phyloP scores from a whole-genome alignment of 2,888 invertebrate genomes.

The Entomobrya multifasciata region DNA sequence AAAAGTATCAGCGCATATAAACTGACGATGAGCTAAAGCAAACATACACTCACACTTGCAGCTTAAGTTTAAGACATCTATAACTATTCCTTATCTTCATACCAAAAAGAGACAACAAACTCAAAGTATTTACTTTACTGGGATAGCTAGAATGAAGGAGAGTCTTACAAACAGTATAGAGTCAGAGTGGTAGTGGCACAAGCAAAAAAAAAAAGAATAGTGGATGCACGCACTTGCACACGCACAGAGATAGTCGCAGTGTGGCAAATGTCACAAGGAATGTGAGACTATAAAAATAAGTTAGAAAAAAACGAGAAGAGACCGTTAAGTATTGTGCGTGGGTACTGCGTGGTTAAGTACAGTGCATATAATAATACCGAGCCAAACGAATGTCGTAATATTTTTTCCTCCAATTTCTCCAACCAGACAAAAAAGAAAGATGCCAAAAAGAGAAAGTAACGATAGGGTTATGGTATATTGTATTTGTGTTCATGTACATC shows the following conservation, averaged over 20 bases:
- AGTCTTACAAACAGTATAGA: neutral
- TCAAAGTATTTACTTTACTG: constrained; percentile 19
- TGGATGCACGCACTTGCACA: constrained; percentile 1
- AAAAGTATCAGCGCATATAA: constrained; percentile 14
- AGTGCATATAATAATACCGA: constrained; percentile 26
- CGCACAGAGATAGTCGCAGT: constrained; percentile 27
- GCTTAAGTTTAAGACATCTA: constrained; percentile 4
- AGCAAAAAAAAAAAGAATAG: neutral
- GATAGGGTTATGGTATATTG: constrained; percentile 43
- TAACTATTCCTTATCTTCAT: neutral
- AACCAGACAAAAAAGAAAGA: constrained; percentile 1
- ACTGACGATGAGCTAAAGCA: constrained; percentile 20
- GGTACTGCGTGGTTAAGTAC: constrained; percentile 49
- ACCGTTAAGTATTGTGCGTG: constrained; percentile 57
- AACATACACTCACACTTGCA: neutral
- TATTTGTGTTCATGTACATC: neutral
- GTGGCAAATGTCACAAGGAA: constrained; percentile 49
- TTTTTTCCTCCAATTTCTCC: constrained; percentile 21
- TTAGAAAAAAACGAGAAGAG: constrained; percentile 20
- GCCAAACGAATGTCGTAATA: constrained; percentile 17
- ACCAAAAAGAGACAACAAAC: constrained; percentile 1
- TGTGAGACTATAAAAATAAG: constrained; percentile 54
- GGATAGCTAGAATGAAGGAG: neutral
- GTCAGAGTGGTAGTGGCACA: no score
- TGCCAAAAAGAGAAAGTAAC: constrained; percentile 17